Evolutionary conservation across 2,113 vertebrate genomes (phyloP).

Genomic region (Terrapene triunguis): DNA sequence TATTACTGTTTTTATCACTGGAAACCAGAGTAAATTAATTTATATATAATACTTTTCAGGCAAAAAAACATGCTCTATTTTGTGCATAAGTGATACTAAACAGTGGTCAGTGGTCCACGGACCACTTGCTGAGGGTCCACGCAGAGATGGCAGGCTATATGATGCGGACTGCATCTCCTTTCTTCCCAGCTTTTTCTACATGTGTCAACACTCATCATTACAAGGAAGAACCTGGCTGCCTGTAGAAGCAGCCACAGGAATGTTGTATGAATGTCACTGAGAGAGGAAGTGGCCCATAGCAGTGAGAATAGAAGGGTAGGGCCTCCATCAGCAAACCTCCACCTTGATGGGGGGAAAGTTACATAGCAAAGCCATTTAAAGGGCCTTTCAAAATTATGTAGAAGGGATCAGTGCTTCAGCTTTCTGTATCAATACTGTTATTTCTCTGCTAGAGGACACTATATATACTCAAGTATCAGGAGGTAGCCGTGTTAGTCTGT

Average conservation of each 20-base stretch:
- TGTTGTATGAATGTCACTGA: not conserved
- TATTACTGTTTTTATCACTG: not conserved
- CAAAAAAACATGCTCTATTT: not conserved
- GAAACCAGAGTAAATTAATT: not conserved
- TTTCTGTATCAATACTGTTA: not conserved
- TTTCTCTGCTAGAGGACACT: not conserved
- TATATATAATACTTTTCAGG: not conserved
- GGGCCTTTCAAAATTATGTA: not conserved
- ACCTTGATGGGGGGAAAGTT: not conserved
- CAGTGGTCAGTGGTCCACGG: not conserved
- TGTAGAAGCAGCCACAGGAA: not conserved
- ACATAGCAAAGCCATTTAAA: not conserved
- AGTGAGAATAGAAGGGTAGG: not conserved
- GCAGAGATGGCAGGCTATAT: not conserved
- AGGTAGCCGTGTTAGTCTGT: too few relatives aligned
- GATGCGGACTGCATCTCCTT: not conserved
- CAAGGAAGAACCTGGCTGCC: not conserved
- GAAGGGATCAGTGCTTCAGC: not conserved
- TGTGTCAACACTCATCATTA: not conserved
- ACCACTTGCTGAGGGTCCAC: not conserved
- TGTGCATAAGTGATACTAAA: not conserved
- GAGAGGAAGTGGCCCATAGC: not conserved
- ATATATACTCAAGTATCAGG: not conserved
- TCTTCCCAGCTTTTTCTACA: accelerated
- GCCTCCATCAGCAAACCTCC: not conserved